Conservation (phyloP, 2,113 vertebrate genomes). For the Corapipo altera region DNA sequence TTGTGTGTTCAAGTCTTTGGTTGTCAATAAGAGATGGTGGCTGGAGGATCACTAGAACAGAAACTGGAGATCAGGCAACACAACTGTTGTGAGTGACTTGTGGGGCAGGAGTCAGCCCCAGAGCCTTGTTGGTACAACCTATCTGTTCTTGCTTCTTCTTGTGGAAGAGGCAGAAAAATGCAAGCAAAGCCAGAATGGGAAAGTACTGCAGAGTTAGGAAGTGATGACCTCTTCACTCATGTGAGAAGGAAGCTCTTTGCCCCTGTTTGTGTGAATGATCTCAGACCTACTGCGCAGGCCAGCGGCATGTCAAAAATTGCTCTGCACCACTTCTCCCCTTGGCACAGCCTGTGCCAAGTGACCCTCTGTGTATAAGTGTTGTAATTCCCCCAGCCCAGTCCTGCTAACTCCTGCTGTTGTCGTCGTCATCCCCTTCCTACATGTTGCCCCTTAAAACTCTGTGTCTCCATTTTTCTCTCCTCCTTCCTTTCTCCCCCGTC, state of each 20-base stretch:
- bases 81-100: not conserved
- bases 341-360: constrained; percentile 4
- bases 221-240: not conserved
- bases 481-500: constrained; percentile 80
- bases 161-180: not conserved
- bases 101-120: not conserved
- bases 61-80: not conserved
- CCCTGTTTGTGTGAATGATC: constrained; percentile 43
- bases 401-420: constrained; percentile 60
- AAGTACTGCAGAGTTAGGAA: not conserved
- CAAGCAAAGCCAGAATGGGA: not conserved
- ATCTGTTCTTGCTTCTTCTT: not conserved
- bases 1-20: not conserved
- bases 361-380: constrained; percentile 57
- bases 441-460: constrained; percentile 67
- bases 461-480: constrained; percentile 71
- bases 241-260: not conserved
- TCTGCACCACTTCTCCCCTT: constrained; percentile 31
- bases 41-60: not conserved
- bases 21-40: not conserved
- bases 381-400: constrained; percentile 35
- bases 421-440: constrained; percentile 47
- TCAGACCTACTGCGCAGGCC: constrained; percentile 21
- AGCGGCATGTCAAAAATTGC: constrained; percentile 32
- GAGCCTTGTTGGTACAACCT: not conserved